A percentile compares a stretch with the other conserved stretches of the same genome.
These are phyloP conservation scores for Sphaeridia pumilis DNA, from an alignment of 2,888 invertebrate species.

Conservation along the genomic window DNA sequence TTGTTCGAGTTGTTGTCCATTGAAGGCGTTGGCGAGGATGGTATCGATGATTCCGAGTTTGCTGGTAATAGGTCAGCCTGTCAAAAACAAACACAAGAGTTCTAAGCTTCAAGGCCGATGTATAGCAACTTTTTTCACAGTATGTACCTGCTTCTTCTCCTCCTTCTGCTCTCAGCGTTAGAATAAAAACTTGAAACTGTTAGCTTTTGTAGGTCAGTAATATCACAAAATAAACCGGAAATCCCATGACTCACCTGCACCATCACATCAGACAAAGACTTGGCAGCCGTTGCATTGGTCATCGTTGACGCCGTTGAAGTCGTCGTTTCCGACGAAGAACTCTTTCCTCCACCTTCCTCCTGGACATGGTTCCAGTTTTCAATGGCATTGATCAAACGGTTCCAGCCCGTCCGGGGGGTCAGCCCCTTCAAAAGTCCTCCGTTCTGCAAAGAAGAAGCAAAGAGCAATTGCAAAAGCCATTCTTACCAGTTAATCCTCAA, in stretches of 20 bases:
- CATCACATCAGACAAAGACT: constrained; percentile 30
- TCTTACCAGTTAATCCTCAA: too few relatives aligned
- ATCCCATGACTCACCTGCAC: constrained; percentile 18
- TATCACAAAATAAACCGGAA: neutral
- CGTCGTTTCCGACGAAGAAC: neutral
- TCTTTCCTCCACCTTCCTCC: constrained; percentile 12
- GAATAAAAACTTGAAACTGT: neutral
- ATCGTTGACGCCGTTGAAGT: constrained; percentile 13
- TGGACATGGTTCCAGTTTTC: constrained; percentile 29
- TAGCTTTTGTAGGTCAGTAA: neutral
- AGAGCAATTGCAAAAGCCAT: neutral
- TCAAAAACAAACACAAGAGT: neutral
- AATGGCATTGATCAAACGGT: constrained; percentile 31
- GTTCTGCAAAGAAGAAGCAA: constrained; percentile 16
- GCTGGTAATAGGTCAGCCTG: neutral
- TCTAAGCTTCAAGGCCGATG: neutral
- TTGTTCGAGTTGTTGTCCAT: neutral
- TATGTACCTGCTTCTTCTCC: neutral
- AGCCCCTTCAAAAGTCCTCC: constrained; percentile 32
- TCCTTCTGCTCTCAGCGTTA: neutral
- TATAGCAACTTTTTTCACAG: neutral
- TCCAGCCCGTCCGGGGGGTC: constrained; percentile 32
- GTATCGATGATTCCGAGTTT: constrained; percentile 11
- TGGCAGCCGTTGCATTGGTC: constrained; percentile 13
- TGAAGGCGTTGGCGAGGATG: constrained; percentile 19